phyloP scores from a whole-genome alignment of 2,113 vertebrate species.

The Semnornis frantzii region DNA sequence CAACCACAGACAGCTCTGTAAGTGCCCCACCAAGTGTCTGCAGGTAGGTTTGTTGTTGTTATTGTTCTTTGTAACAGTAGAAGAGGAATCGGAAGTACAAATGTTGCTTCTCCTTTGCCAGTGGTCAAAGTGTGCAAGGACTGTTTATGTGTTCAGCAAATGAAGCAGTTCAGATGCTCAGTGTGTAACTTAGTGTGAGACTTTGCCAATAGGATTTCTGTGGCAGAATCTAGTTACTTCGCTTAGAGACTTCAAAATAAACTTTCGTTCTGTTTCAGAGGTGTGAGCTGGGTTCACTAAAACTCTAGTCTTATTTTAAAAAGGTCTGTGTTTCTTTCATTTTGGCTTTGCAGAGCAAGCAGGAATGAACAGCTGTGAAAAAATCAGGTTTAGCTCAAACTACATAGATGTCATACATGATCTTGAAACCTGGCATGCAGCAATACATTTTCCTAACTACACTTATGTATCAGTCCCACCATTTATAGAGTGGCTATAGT shows the following conservation, averaged over 20 bases:
- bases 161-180: neutral
- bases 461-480: neutral
- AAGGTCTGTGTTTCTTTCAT: neutral
- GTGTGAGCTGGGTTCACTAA: neutral
- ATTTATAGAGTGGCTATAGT: neutral
- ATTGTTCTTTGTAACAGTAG: neutral
- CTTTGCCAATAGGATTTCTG: neutral
- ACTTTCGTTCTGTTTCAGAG: neutral
- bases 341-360: neutral
- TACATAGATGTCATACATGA: rapidly evolving
- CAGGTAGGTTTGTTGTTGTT: conserved; percentile 80
- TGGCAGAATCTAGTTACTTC: neutral
- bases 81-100: neutral
- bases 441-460: neutral
- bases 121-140: neutral
- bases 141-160: neutral
- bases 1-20: conserved; percentile 81
- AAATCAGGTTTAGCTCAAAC: neutral
- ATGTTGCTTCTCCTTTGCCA: neutral
- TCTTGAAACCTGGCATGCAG: neutral
- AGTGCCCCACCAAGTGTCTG: conserved; percentile 94
- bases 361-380: neutral
- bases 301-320: neutral
- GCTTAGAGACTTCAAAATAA: neutral
- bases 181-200: neutral